Conservation (phyloP, 2,888 invertebrate genomes). For the Temnothorax rugatulus region DNA sequence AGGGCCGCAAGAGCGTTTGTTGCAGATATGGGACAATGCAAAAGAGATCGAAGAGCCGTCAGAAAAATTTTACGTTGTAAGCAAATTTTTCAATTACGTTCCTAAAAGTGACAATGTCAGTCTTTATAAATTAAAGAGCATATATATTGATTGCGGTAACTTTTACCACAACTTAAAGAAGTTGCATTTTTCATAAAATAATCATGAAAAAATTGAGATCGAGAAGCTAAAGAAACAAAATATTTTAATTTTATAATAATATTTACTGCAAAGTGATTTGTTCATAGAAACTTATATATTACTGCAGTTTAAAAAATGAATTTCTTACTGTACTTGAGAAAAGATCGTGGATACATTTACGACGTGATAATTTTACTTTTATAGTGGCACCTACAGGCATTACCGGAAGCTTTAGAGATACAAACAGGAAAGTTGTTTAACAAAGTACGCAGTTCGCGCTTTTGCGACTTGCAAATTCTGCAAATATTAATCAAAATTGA, state of each 20-base stretch:
- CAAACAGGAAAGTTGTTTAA: conserved; percentile 87
- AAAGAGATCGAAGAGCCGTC: conserved; percentile 21
- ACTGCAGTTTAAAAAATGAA: background rate
- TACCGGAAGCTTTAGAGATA: conserved; percentile 77
- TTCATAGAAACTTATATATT: background rate
- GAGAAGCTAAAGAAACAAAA: background rate
- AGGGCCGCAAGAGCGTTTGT: conserved; percentile 84
- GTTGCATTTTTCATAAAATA: background rate
- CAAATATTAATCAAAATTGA: conserved; percentile 76
- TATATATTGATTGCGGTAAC: background rate
- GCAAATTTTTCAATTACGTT: conserved; percentile 52
- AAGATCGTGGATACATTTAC: conserved; percentile 34
- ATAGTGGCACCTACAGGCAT: conserved; percentile 64
- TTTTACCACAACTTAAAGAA: background rate
- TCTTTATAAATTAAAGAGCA: background rate
- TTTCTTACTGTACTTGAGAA: background rate
- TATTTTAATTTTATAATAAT: conserved; percentile 10
- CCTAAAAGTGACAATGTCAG: background rate
- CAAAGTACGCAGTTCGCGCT: conserved; percentile 89
- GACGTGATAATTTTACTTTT: conserved; percentile 60
- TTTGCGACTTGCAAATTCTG: conserved; percentile 83
- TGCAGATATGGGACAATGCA: conserved; percentile 33
- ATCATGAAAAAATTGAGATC: background rate
- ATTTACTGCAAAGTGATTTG: background rate
- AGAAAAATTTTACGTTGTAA: conserved; percentile 73